Evolutionary conservation across 2,113 vertebrate genomes (phyloP), one percentile per base, ranked within the genome.

Genomic region (Edolisoma coerulescens): DNA sequence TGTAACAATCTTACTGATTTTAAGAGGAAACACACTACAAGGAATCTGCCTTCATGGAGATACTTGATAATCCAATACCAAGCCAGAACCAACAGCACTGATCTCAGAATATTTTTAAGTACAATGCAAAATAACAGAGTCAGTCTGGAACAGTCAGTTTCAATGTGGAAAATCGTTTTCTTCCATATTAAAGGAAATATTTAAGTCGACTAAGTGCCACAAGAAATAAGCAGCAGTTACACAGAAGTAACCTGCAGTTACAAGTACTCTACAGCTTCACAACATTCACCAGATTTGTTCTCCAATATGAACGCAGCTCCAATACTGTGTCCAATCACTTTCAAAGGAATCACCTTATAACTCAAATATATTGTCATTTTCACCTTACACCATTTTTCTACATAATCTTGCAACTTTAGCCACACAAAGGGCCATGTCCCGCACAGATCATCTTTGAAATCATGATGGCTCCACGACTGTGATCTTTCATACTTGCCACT

Each of bases 371-470:
- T 17, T 26, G 33, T 15, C 7, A 74, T 59, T 63, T 65, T 67
- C 19, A 57, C 6, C 14, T 73, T 17, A 28, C 23, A 44, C 16
- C 4, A 37, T 6, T 65, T 50, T 12, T 77, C 50, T 61, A 30
- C 16, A 37, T 0, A 3, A 23, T 70, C 60, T 42, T 47, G 23
- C 9, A 70, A 13, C 21, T 91, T 56, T 5, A 28, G 50, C 39
- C 41, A 56, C 4, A 2, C 7, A 22, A 3, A 32, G 0, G 5
- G 41, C n/a, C 39, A 37, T 0, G 6, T 33, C 11, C n/a, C 6
- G 2, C 16, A 49, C 6, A 28, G 45, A 35, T 7, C 6, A 11
- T 5, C 59, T 78, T 26, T 13, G 22, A 77, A 61, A 68, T 32
- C 9, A 11, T 2, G 71, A 52, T 0, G 13, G 39, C 27, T 63